A percentile compares a stretch with the other conserved stretches of the same genome.
phyloP scores from a whole-genome alignment of 2,113 vertebrate genomes.

The Phodopus roborovskii region DNA sequence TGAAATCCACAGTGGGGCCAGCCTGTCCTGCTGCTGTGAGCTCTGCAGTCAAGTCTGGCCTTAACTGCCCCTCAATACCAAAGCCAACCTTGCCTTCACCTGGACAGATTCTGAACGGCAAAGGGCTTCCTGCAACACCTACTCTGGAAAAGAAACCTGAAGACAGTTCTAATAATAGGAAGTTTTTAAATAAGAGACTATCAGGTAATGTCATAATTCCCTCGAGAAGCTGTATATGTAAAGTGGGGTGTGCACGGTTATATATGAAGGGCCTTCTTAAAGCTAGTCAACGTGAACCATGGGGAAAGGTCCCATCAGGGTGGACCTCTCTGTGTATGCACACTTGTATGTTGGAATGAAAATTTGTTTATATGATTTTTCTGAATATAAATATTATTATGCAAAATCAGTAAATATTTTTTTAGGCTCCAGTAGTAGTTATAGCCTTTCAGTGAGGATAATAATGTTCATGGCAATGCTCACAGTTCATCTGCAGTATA shows the following conservation, averaged over 20 bases:
- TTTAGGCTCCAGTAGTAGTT: not conserved
- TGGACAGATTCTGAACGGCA: slow-evolving; percentile 98
- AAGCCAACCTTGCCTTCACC: slow-evolving; percentile 97
- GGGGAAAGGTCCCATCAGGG: not conserved
- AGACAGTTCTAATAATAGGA: slow-evolving; percentile 94
- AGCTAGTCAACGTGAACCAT: not conserved
- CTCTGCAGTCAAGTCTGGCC: slow-evolving; percentile 98
- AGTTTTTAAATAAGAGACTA: slow-evolving; percentile 96
- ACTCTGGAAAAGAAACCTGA: slow-evolving; percentile 96
- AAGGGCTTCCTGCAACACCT: slow-evolving; percentile 92
- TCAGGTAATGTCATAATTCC: slow-evolving; percentile 88
- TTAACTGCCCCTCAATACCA: slow-evolving; percentile 99
- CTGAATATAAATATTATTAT: not conserved
- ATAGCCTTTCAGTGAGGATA: no score
- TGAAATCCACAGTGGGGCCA: slow-evolving; percentile 92
- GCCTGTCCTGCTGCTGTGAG: slow-evolving; percentile 97
- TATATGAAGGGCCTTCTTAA: not conserved
- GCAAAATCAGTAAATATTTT: not conserved
- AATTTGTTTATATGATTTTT: not conserved
- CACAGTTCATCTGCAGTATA: not conserved
- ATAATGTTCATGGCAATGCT: accelerated
- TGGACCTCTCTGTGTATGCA: not conserved
- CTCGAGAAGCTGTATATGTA: not conserved
- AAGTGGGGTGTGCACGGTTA: not conserved
- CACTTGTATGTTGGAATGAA: not conserved